Percentiles rank a stretch among this genome's conserved stretches.
These are phyloP conservation scores for Paracanthobrama guichenoti DNA, from an alignment of 2,113 vertebrate genomes.

Conservation along the genomic window DNA sequence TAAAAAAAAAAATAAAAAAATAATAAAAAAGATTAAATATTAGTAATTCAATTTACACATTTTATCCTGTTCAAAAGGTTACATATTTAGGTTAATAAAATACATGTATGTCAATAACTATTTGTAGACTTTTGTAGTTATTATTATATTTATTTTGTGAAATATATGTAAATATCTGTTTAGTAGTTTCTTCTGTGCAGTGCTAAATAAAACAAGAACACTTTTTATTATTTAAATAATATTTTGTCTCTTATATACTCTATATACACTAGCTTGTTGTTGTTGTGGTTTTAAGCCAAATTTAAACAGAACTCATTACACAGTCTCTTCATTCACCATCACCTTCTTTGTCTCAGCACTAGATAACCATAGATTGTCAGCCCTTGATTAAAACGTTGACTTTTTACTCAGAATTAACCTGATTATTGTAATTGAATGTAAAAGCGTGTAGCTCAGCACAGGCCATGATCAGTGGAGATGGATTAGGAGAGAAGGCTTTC, in stretches of 20 bases:
- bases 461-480: conserved; percentile 98
- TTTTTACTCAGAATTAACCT: conserved; percentile 99
- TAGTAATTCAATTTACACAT: not conserved
- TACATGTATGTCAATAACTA: not conserved
- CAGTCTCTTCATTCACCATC: conserved; percentile 1
- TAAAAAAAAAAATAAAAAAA: no score
- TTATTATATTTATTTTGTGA: not conserved
- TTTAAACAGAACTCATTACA: conserved; percentile 8
- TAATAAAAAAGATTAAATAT: no score
- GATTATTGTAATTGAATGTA: conserved; percentile 99
- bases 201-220: not conserved
- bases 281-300: conserved; percentile 1
- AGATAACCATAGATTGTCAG: conserved; percentile 80
- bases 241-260: not conserved
- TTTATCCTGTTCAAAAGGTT: not conserved
- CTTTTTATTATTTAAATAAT: not conserved
- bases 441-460: conserved; percentile 93
- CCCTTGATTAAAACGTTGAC: conserved; percentile 99
- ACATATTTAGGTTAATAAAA: not conserved
- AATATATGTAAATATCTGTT: not conserved
- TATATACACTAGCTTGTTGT: not conserved
- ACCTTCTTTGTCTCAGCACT: conserved; percentile 58
- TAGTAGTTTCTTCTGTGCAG: not conserved
- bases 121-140: not conserved
- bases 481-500: conserved; percentile 99